Base-by-base conservation (phyloP, 1,140 invertebrate species). In the Hormaphis cornu region DNA sequence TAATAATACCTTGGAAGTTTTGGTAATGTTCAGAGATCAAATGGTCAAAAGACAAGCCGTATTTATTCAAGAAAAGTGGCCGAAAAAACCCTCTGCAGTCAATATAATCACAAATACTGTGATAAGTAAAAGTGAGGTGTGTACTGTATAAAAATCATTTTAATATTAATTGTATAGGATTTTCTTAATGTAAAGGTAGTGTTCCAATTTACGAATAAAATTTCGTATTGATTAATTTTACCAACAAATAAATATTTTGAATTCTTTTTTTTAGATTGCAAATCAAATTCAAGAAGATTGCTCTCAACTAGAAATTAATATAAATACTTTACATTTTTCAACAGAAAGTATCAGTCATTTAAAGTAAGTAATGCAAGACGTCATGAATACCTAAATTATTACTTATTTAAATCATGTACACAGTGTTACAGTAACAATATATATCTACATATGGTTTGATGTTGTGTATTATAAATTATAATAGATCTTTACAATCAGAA, bases 261-360 rank as follows among this genome's bases (percentile, higher is more conserved):
- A 37, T 24, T 16, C 9, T 12, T 37, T 3, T 22, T 56, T 56
- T 37, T 37, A 56, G 54, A 37, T 37, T 4, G 24, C 20, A 9
- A 1, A 18, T 12, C 10, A 10, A 22, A 66, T 46, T 50, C 42
- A 30, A 66, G 42, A 66, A 20, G 9, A 66, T 48, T 46, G n/a
- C 6, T 24, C 59, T 8, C 59, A 66, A 66, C 42, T 66, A 10
- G 59, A 66, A 66, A 33, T 66, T 20, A 26, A 66, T 66, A 66
- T 66, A 3, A 30, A 50, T 4, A 66, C 10, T 30, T 0, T 66
- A 28, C 22, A 10, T 3, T 66, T 66, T 33, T 46, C 40, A 1
- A 30, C 28, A 3, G 59, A 66, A 48, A 66, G 59, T 66, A 28
- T 66, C 4, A 42, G 16, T 22, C 26, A 66, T 33, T 66, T 66